phyloP scores from a whole-genome alignment of 2,113 vertebrate genomes.

The Vidua chalybeata region DNA sequence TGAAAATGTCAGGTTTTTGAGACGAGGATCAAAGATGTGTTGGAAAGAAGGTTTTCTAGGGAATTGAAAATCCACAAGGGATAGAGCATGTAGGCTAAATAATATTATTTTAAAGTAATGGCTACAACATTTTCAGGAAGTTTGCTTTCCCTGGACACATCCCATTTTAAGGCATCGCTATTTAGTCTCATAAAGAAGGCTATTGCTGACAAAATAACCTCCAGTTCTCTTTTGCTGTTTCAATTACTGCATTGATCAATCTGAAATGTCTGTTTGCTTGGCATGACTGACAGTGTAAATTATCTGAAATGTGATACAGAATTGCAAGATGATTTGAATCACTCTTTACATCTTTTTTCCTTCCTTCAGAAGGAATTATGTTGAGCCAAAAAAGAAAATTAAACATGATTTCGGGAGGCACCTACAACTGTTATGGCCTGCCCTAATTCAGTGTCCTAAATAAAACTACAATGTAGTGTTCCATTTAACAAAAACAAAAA shows the following conservation, averaged over 20 bases:
- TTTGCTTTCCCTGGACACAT: constrained; percentile 50
- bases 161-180: constrained; percentile 64
- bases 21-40: constrained; percentile 36
- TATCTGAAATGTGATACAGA: neutral
- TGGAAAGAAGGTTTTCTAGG: constrained; percentile 52
- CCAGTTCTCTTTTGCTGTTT: constrained; percentile 35
- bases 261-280: constrained; percentile 33
- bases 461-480: neutral
- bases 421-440: neutral
- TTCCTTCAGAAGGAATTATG: neutral
- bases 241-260: constrained; percentile 38
- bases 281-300: neutral
- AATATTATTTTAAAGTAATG: constrained; percentile 57
- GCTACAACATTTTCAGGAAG: constrained; percentile 52
- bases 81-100: constrained; percentile 42
- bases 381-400: neutral
- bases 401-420: neutral
- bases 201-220: constrained; percentile 36
- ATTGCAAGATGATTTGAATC: neutral
- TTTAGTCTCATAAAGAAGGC: constrained; percentile 48
- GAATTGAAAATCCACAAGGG: constrained; percentile 62
- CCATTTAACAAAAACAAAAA: neutral
- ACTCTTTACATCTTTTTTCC: neutral
- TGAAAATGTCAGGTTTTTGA: constrained; percentile 39
- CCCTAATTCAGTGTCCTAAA: neutral